Conservation (phyloP, 2,888 invertebrate genomes). For the Smittia aterrima region DNA sequence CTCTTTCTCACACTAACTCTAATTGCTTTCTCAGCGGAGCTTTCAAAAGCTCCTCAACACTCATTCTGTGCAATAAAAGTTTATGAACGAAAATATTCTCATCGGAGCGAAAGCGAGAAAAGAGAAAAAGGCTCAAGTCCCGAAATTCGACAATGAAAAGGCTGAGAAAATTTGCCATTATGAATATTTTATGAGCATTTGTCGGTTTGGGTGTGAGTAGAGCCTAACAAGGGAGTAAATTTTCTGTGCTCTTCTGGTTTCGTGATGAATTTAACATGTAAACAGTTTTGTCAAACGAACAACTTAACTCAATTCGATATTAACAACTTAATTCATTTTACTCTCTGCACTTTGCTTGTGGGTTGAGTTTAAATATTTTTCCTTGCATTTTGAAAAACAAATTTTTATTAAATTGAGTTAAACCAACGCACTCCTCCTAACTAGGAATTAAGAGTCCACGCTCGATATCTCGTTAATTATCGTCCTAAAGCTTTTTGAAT, state of each 20-base stretch:
- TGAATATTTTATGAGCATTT: conserved; percentile 34
- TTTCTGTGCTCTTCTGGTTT: background rate
- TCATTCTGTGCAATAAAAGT: conserved; percentile 10
- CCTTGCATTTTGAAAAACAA: background rate
- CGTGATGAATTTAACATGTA: conserved; percentile 2
- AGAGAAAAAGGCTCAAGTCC: background rate
- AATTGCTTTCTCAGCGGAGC: conserved; percentile 17
- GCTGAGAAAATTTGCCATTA: conserved; percentile 22
- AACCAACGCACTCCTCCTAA: no score
- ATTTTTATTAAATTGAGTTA: no score
- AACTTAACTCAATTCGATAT: background rate
- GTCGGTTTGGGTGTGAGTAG: background rate
- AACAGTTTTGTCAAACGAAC: conserved; percentile 14
- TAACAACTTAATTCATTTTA: background rate
- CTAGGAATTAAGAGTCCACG: no score
- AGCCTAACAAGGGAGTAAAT: background rate
- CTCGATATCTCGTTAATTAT: no score
- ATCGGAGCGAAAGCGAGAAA: background rate
- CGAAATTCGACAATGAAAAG: conserved; percentile 9
- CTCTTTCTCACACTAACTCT: background rate
- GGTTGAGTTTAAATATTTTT: background rate
- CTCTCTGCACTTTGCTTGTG: background rate
- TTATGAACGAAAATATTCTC: background rate
- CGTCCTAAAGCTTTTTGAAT: background rate
- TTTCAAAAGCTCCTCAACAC: background rate